phyloP scores from a whole-genome alignment of 2,113 vertebrate species.

The Myrmophylax atrothorax region DNA sequence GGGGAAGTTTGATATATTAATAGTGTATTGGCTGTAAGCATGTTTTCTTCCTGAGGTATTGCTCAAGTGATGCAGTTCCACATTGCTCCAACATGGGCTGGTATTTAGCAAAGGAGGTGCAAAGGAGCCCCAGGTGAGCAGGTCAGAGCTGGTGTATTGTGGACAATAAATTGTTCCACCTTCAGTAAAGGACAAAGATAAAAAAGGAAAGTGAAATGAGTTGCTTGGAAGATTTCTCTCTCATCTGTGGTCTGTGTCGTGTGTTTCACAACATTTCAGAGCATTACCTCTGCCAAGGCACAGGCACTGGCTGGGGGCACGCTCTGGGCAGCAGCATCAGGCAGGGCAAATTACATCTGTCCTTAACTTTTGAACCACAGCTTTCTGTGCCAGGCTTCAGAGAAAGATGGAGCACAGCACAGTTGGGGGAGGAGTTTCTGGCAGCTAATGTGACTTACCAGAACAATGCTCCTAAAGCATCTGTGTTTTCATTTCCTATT shows the following conservation, averaged over 20 bases:
- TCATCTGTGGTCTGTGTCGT: accelerated
- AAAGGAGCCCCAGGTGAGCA: background rate
- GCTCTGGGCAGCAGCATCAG: background rate
- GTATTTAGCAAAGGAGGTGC: background rate
- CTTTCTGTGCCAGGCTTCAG: background rate
- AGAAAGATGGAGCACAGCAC: background rate
- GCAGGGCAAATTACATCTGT: background rate
- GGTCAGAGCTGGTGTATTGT: background rate
- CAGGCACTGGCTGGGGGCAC: accelerated
- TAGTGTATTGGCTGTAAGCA: background rate
- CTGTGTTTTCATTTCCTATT: constrained; percentile 10
- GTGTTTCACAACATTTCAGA: accelerated
- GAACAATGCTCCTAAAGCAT: background rate
- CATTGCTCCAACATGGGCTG: background rate
- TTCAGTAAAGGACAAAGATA: background rate
- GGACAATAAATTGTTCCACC: background rate
- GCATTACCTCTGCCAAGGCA: accelerated
- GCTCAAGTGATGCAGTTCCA: background rate
- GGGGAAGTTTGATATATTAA: background rate
- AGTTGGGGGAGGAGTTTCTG: background rate
- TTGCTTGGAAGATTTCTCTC: background rate
- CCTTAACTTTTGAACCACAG: background rate
- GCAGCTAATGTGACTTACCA: background rate
- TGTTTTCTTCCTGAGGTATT: background rate
- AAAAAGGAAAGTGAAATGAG: background rate